phyloP scores from a whole-genome alignment of 2,113 vertebrate species.

The Girardinichthys multiradiatus region DNA sequence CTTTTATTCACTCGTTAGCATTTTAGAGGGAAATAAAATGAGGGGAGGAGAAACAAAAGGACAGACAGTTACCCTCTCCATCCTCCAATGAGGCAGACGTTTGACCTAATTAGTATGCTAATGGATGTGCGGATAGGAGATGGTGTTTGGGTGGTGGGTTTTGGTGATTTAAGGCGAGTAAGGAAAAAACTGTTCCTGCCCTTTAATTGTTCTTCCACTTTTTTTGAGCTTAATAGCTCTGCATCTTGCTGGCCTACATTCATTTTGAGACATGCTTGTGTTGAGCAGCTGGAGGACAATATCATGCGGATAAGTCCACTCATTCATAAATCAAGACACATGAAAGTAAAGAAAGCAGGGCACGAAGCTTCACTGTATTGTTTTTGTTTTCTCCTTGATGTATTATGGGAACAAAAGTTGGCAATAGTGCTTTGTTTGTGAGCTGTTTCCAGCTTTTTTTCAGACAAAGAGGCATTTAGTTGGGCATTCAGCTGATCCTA shows the following conservation, averaged over 20 bases:
- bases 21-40: slow-evolving; percentile 43
- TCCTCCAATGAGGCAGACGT: slow-evolving; percentile 72
- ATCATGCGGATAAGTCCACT: slow-evolving; percentile 25
- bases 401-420: slow-evolving; percentile 45
- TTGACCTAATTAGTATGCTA: slow-evolving; percentile 75
- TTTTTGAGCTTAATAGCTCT: slow-evolving; percentile 31
- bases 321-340: slow-evolving; percentile 55
- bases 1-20: slow-evolving; percentile 53
- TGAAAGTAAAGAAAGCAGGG: slow-evolving; percentile 40
- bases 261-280: slow-evolving; percentile 58
- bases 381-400: slow-evolving; percentile 12
- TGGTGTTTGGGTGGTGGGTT: slow-evolving; percentile 31
- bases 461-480: slow-evolving; percentile 56
- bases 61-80: slow-evolving; percentile 57
- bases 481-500: slow-evolving; percentile 39
- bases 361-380: slow-evolving; percentile 40
- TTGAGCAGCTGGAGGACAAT: slow-evolving; percentile 30
- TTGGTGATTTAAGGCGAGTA: slow-evolving; percentile 46
- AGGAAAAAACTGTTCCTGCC: slow-evolving; percentile 29
- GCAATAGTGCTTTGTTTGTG: slow-evolving; percentile 19
- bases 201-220: slow-evolving; percentile 36
- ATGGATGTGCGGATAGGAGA: slow-evolving; percentile 39
- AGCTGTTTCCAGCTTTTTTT: slow-evolving; percentile 41
- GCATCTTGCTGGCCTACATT: slow-evolving; percentile 57
- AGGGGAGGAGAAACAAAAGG: slow-evolving; percentile 62